Evolutionary conservation across 2,113 vertebrate genomes (phyloP), one percentile per base, ranked within the genome.

Genomic region (Polypterus bichir): DNA sequence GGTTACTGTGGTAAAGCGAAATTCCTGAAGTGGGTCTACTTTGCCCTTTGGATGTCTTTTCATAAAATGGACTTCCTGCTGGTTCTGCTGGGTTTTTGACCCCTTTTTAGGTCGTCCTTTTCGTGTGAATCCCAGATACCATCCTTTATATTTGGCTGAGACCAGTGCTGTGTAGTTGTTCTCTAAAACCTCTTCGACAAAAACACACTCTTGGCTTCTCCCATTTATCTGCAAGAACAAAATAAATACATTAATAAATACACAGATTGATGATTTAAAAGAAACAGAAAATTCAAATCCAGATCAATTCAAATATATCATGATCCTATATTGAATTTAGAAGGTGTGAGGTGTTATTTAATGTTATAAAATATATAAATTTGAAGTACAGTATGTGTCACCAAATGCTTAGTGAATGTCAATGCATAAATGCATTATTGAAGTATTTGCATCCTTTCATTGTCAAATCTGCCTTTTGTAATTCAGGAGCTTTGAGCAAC

Each of bases 41-140:
- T 71, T 65, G 64, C 83, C 82, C 70, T 78, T 81, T 1, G 80
- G 84, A 65, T 73, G 74, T 3, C 87, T 81, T 69, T 88, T 88
- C 85, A 88, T 88, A 79, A 88, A 89, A 73, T 88, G 87, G 58
- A 85, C 86, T 75, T 87, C 85, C 77, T 86, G 82, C 65, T 89
- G 87, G 47, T 79, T 73, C 73, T 87, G 85, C n/a, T 79, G 78
- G 67, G 86, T 88, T 69, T 72, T 79, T 1, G 82, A 83, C 59
- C 86, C 86, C 68, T 83, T 86, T 64, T 86, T 86, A 59, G 87
- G 84, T 68, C 75, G 71, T 2, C 85, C 87, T 66, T 82, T 83
- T 62, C 85, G 73, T 74, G 87, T 88, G 76, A 89, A 89, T 62
- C 87, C 87, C 4, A 89, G 81, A 78, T 88, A 89, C 85, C 87